Evolutionary conservation across 2,113 vertebrate genomes (phyloP).

Genomic region (Nothocercus nigrocapillus): DNA sequence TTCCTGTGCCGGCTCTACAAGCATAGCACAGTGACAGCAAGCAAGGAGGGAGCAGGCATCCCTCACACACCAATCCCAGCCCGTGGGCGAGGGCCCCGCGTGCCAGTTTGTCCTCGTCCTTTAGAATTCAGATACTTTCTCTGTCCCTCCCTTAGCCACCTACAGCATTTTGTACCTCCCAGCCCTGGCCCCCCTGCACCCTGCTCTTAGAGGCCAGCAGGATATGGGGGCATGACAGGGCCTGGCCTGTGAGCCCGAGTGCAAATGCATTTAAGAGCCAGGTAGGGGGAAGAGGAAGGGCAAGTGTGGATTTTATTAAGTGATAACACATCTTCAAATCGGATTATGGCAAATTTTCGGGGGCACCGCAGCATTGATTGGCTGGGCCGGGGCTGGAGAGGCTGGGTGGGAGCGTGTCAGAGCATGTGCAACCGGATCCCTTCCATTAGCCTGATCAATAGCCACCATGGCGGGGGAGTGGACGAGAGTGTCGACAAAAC

Average conservation of each 20-base stretch:
- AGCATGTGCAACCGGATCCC: constrained; percentile 94
- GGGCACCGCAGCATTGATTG: constrained; percentile 90
- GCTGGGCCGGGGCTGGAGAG: constrained; percentile 85
- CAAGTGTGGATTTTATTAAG: constrained; percentile 75
- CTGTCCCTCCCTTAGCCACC: background rate
- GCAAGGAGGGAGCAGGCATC: background rate
- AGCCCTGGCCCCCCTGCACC: background rate
- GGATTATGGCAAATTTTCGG: constrained; percentile 87
- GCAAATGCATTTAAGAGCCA: constrained; percentile 52
- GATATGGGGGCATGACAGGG: background rate
- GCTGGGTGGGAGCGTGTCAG: constrained; percentile 86
- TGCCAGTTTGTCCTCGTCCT: background rate
- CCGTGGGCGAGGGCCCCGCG: background rate
- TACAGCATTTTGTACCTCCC: background rate
- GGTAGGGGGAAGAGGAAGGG: constrained; percentile 62
- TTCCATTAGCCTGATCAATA: constrained; percentile 97
- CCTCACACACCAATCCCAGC: background rate
- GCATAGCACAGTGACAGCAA: background rate
- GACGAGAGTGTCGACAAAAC: constrained; percentile 90
- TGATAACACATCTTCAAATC: constrained; percentile 74
- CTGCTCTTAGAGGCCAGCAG: background rate
- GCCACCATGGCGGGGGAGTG: constrained; percentile 66
- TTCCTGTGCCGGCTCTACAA: background rate
- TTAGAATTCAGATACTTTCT: background rate
- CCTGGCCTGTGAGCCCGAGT: background rate